Evolutionary conservation across 2,797 vertebrate genomes (phyloP).

Genomic region (Prionace glauca): DNA sequence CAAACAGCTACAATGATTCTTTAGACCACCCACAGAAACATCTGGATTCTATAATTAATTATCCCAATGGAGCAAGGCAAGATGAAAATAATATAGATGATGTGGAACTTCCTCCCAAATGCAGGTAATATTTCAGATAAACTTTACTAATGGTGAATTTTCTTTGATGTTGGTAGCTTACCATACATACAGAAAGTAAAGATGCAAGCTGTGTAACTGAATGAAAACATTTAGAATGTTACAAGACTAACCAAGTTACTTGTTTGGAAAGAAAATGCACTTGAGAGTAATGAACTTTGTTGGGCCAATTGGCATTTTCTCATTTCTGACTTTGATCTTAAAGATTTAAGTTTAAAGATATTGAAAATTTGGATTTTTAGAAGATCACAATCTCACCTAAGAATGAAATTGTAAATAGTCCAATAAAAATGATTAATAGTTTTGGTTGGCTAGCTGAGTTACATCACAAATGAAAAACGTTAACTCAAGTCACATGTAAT

Average conservation of each 20-base stretch:
- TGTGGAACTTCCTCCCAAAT: not conserved
- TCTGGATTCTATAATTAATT: not conserved
- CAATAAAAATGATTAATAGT: not conserved
- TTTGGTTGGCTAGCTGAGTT: not conserved
- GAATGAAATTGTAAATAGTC: not conserved
- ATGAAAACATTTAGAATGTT: not conserved
- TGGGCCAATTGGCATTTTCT: not conserved
- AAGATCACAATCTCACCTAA: not conserved
- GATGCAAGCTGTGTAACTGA: not conserved
- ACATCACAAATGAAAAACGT: not conserved
- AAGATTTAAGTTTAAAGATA: too few species aligned
- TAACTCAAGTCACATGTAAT: not conserved
- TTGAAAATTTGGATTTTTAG: too few species aligned
- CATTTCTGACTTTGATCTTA: not conserved
- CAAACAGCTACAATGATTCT: not conserved
- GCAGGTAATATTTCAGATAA: not conserved
- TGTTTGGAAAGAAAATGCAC: not conserved
- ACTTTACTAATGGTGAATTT: not conserved
- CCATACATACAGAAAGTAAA: not conserved
- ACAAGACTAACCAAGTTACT: not conserved
- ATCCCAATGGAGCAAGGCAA: not conserved
- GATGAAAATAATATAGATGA: constrained; percentile 6
- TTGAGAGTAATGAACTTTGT: not conserved
- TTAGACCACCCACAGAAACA: constrained; percentile 6
- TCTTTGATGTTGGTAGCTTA: not conserved